These are phyloP conservation scores for Aptenodytes patagonicus DNA, from an alignment of 2,113 vertebrate species.

Conservation along the genomic window DNA sequence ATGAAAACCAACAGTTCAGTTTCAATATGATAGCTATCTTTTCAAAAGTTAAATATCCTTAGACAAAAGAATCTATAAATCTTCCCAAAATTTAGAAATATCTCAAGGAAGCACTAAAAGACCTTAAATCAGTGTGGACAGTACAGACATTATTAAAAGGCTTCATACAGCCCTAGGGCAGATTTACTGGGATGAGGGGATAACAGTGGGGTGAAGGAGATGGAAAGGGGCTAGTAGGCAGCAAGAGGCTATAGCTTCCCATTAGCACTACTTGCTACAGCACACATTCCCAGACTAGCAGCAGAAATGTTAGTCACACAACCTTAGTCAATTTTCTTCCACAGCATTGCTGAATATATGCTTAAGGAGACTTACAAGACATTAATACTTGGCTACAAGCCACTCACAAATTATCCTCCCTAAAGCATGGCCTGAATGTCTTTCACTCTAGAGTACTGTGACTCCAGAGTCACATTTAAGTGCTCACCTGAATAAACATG, in stretches of 20 bases:
- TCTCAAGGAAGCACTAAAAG: not conserved
- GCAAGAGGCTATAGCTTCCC: not conserved
- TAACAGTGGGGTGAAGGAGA: not conserved
- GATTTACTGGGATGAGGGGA: not conserved
- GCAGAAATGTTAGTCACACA: not conserved
- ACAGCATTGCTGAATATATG: not conserved
- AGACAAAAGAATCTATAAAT: not conserved
- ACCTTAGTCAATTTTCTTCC: not conserved
- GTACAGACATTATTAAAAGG: not conserved
- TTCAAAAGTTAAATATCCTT: not conserved
- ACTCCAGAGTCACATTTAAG: not conserved
- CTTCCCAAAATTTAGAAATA: not conserved
- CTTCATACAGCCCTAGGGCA: not conserved
- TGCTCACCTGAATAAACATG: not conserved
- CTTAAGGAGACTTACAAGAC: not conserved
- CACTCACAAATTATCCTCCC: not conserved
- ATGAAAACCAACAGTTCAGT: not conserved
- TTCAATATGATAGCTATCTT: not conserved
- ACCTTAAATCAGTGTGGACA: not conserved
- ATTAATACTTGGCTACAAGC: not conserved
- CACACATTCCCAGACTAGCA: not conserved
- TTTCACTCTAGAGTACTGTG: not conserved
- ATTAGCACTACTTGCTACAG: not conserved
- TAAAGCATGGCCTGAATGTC: not conserved
- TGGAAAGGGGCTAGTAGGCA: not conserved